Evolutionary conservation across 2,888 invertebrate genomes (phyloP), one percentile per base, ranked within the genome.

Genomic region (Drosophila paranaensis): DNA sequence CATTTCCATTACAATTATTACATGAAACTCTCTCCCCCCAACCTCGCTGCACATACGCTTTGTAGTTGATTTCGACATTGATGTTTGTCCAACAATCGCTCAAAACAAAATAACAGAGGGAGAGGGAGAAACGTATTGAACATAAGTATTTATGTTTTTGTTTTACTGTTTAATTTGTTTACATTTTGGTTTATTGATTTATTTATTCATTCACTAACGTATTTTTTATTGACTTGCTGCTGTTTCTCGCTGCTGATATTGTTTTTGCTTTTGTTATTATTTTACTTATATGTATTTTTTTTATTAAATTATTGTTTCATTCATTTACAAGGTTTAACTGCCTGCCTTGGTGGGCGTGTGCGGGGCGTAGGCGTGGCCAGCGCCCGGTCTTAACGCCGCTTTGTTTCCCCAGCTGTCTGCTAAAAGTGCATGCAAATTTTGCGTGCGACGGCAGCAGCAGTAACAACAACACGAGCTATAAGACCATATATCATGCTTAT

Each of bases 201-300:
- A 84, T 89, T 89, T 87, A 74, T 84, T 75, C 71, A 89, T 81
- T 74, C 78, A 72, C 65, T 65, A 73, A 81, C 89, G 88, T 78
- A 75, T 89, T 78, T 75, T 78, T 74, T 71, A 83, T 89, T 81
- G 73, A 84, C 71, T 78, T 61, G 75, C 76, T 65, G 71, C 63
- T 56, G 75, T 61, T 74, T 33, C 33, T 3, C 9, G 42, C 42
- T 16, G 42, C 42, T 42, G 42, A 42, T 42, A 16, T 27, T 46
- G 25, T 40, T 58, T 27, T 20, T 69, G 20, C 27, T 27, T 4
- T 27, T 5, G 4, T 27, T 27, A 27, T 27, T 27, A 0, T 27
- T 27, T 14, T 30, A 27, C 50, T 58, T n/a, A n/a, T n/a, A n/a
- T n/a, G n/a, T 57, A 25, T 64, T 30, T 16, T 45, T 68, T 67